Evolutionary conservation across 2,797 vertebrate genomes (phyloP), one percentile per base, ranked within the genome.

Genomic region (Melanotaenia trifasciata): DNA sequence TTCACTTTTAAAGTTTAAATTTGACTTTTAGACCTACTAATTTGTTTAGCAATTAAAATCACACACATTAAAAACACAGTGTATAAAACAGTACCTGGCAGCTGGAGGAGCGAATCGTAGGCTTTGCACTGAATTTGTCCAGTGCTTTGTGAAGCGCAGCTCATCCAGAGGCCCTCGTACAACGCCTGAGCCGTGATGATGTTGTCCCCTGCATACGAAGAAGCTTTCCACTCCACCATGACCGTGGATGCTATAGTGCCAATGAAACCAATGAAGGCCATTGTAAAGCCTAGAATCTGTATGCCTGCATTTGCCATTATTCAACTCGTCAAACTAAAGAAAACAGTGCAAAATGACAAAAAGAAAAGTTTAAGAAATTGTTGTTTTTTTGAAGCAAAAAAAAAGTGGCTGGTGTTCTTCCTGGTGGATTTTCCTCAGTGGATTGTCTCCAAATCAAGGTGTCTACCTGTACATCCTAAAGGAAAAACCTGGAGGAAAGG

Each of bases 101-200:
- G 84, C 20, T 97, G 95, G 32, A 99, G 95, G 59, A 99, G 87
- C 14, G 98, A 98, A 83, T 98, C 97, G 11, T 93, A 98, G 38
- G 94, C 92, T 92, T 99, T 99, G 91, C 98, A 99, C 80, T 99
- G 98, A 76, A 98, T 80, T 79, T 99, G 97, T 1, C 98, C 97
- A 0, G 98, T 99, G 87, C 97, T 99, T 93, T 99, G 97, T 14
- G 86, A 90, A 0, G 79, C 94, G 47, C 98, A 99, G 65, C 92
- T 92, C 94, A 96, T 96, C 97, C 98, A 99, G 24, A 99, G 95
- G 16, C 98, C 97, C 78, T 98, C 96, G 38, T 95, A 98, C 87
- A 98, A 84, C 0, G 97, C 96, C 89, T 97, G 97, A 13, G 97
- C 97, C 0, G 96, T 98, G 65, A 99, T 95, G 32, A 99, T 97